These are phyloP conservation scores for Sialia sialis DNA, from an alignment of 2,113 vertebrate species.

Conservation along the genomic window DNA sequence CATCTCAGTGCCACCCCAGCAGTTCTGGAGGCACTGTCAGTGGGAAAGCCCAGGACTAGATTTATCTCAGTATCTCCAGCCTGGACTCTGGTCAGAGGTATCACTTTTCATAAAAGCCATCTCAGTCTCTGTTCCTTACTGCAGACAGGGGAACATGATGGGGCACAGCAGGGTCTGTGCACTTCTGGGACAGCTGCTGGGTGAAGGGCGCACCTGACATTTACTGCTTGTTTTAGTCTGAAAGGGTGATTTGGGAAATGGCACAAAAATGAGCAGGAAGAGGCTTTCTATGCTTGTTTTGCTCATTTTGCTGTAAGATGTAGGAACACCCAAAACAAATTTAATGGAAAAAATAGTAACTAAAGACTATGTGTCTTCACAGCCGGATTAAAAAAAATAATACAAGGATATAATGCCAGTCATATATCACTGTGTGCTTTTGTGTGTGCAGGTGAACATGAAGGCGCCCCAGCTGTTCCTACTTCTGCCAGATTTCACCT, in stretches of 20 bases:
- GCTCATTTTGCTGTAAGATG: background rate
- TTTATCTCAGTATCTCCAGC: background rate
- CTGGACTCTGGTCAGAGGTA: background rate
- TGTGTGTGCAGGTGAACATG: background rate
- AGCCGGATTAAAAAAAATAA: background rate
- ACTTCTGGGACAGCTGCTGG: background rate
- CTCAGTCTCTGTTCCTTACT: background rate
- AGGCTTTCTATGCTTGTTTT: rapidly evolving
- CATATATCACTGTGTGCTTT: background rate
- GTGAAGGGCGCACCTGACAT: background rate
- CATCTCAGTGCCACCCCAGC: background rate
- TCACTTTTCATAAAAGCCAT: background rate
- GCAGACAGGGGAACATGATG: background rate
- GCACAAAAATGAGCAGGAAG: background rate
- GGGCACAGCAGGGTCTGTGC: background rate
- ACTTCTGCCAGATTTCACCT: background rate
- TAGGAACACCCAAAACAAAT: background rate
- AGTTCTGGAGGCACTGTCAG: background rate
- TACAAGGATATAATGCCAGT: background rate
- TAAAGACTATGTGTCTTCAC: background rate
- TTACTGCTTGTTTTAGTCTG: background rate
- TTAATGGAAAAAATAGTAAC: background rate
- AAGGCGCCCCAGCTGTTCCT: background rate
- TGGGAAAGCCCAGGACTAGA: background rate
- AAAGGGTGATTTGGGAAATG: background rate